Conservation (phyloP, 2,797 vertebrate species). For the Tinamus major region DNA sequence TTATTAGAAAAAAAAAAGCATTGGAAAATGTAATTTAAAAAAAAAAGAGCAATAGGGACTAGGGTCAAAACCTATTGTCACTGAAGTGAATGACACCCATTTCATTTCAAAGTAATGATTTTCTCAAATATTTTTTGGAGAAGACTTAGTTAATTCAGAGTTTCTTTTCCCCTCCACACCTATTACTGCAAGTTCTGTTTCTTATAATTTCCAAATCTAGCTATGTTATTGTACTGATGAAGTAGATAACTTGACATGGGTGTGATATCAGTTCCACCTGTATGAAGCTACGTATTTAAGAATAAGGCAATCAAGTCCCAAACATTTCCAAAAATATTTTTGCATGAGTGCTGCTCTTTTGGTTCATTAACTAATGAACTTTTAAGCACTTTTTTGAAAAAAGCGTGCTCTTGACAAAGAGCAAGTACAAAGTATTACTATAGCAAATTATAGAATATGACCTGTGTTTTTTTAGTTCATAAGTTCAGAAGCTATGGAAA, state of each 20-base stretch:
- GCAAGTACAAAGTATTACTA: neutral
- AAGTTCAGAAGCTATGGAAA: too few species aligned
- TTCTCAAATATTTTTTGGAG: neutral
- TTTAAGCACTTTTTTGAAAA: neutral
- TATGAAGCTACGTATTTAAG: neutral
- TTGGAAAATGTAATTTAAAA: neutral
- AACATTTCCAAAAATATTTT: neutral
- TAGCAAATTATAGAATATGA: neutral
- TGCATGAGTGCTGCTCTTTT: neutral
- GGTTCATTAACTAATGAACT: neutral
- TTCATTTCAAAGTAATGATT: neutral
- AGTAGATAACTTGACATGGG: neutral
- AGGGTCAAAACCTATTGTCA: neutral
- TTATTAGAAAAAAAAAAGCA: neutral
- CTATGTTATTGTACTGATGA: neutral
- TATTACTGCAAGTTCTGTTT: neutral
- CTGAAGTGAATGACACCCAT: neutral
- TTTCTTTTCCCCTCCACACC: too few species aligned
- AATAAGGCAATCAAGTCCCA: neutral
- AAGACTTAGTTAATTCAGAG: neutral
- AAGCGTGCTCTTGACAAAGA: neutral
- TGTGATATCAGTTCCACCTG: neutral
- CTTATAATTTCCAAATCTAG: neutral
- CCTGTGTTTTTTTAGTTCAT: neutral
- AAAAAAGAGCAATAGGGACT: neutral